Conservation (phyloP, 2,113 vertebrate species). For the Pterophyllum scalare region DNA sequence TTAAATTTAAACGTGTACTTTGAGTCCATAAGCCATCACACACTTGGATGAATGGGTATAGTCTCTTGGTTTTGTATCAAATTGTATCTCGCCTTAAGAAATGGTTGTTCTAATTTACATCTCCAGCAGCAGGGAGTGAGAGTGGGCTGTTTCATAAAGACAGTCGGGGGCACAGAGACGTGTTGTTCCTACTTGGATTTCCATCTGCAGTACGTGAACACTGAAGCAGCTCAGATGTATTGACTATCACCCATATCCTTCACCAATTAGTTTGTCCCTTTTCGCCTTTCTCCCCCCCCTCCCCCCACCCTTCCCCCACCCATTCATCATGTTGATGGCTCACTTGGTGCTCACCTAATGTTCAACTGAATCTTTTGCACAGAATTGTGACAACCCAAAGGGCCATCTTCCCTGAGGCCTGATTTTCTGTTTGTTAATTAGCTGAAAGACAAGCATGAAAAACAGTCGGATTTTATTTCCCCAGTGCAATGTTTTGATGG, state of each 20-base stretch:
- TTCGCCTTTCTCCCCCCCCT: not conserved
- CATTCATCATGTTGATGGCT: constrained; percentile 79
- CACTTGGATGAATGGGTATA: not conserved
- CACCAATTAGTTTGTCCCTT: constrained; percentile 53
- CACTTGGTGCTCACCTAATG: constrained; percentile 70
- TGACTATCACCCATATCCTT: constrained; percentile 45
- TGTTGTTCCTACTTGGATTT: constrained; percentile 6
- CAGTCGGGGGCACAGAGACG: not conserved
- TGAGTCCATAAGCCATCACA: constrained; percentile 25
- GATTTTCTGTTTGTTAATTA: constrained; percentile 80
- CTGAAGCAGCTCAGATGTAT: constrained; percentile 35
- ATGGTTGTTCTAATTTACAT: constrained; percentile 28
- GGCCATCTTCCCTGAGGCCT: constrained; percentile 60
- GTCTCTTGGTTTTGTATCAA: not conserved
- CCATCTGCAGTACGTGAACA: constrained; percentile 28
- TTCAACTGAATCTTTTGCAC: constrained; percentile 45
- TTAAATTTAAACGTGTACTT: not conserved
- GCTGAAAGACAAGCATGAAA: constrained; percentile 72
- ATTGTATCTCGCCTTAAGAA: constrained; percentile 24
- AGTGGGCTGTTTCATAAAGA: constrained; percentile 21
- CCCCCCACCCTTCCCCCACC: not conserved
- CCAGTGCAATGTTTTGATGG: constrained; percentile 66
- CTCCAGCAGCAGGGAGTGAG: not conserved
- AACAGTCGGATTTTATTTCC: constrained; percentile 76
- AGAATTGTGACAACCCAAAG: constrained; percentile 46